Evolutionary conservation across 64 coral and sea anemone species (phyloP), one percentile per base, ranked within the genome.

Genomic region (Montipora efflorescens): DNA sequence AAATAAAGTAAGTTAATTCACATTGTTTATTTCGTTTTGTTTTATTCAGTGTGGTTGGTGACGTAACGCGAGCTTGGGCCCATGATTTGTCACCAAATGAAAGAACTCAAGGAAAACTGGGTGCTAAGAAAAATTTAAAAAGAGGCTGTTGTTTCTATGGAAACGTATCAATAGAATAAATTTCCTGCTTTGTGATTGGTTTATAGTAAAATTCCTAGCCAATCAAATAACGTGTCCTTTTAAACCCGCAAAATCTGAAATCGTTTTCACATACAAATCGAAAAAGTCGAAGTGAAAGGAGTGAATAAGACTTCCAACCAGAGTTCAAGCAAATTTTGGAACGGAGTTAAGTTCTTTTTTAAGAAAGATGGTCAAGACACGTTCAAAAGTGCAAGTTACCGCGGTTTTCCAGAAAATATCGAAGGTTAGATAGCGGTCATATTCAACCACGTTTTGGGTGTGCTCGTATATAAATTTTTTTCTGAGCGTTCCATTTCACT

Each of bases 221-320:
- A 99, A 99, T 99, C 64, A 99, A 89, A 51, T 13, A 74, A 43
- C 12, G 79, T 55, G 43, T 79, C 84, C 73, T 94, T 96, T 93
- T 96, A 99, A 92, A 84, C 98, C 95, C 91, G 84, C 79, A 92
- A 90, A 91, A 91, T 90, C 83, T 84, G 53, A 98, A 98, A 86
- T 86, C 82, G 82, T 86, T 86, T 86, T 25, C 66, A 8, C 18
- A 51, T 13, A 19, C 15, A 50, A 67, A 25, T 44, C 18, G 6
- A 51, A 72, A 13, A 7, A 15, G 44, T 21, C 0, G 5, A 68
- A 21, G 14, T 18, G 4, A n/a, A 68, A 6, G 10, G 28, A 59
- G 45, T 4, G 23, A 71, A 14, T 20, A 52, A 19, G 52, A 47
- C 8, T 1, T 18, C 47, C 3, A 69, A 19, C 8, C 19, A 48